Base-by-base conservation (phyloP, 2,888 invertebrate genomes). In the Pseudococcus longispinus region DNA sequence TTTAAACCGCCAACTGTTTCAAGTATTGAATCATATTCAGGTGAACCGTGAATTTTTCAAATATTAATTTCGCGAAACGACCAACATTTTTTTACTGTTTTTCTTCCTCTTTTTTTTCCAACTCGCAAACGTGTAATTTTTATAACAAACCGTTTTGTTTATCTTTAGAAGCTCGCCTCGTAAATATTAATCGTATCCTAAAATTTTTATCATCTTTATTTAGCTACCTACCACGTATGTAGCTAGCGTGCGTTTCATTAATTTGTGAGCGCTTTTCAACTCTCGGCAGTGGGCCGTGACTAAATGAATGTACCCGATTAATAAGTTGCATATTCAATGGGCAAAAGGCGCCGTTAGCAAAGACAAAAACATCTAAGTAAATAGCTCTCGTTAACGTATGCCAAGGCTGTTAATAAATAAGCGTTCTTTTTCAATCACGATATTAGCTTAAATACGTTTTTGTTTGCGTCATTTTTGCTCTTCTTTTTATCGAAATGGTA, bases 131-230 rank as follows among this genome's bases (percentile, higher is more conserved):
- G 42, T 80, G 77, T 80, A 80, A 80, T 80, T 80, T 80, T 80
- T 80, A 80, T 9, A 42, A 80, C 77, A 80, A 42, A 80, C 37
- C 77, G 77, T 80, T 80, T 80, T 80, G 77, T 80, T 80, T 80
- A 80, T 80, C 77, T 42, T 42, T 37, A 20, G 4, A 80, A 80
- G 77, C 70, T 70, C 70, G 70, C 77, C 29, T 42, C 11, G 42
- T 80, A 42, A 80, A 80, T 80, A 80, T 80, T 80, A 80, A 80
- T 42, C 77, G 77, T 23, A 80, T 42, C 77, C 77, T 80, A 80
- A 80, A 80, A 80, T 80, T 80, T 80, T 80, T 29, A 80, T 80
- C 77, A 80, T 80, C 77, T 80, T 80, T 80, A 80, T 80, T 80
- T 80, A 80, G 77, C 77, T 80, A 80, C 77, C 42, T 70, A 70